phyloP scores from a whole-genome alignment of 2,113 vertebrate genomes.

The Ranitomeya variabilis region DNA sequence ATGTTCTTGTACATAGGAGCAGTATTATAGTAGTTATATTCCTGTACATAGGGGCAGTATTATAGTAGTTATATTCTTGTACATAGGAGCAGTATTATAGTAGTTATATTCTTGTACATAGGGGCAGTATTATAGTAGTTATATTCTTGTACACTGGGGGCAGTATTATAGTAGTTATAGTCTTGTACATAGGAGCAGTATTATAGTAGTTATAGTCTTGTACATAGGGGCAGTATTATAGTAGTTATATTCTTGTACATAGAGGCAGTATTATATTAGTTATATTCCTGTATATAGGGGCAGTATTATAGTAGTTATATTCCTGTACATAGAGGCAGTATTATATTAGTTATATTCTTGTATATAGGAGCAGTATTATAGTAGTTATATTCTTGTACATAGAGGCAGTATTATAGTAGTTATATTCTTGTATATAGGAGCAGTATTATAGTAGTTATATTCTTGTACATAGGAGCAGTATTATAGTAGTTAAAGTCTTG shows the following conservation, averaged over 20 bases:
- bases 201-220: neutral
- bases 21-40: no score
- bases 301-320: constrained; percentile 11
- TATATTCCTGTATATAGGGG: neutral
- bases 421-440: constrained; percentile 5
- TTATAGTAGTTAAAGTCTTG: neutral
- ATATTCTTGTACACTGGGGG: neutral
- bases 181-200: neutral
- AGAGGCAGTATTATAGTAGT: neutral
- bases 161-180: no score
- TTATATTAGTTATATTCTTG: constrained; percentile 13
- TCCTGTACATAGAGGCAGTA: neutral
- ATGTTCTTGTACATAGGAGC: neutral
- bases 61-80: constrained; percentile 14
- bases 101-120: neutral
- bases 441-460: constrained; percentile 1
- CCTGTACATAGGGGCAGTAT: neutral
- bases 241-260: neutral
- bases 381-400: constrained; percentile 13
- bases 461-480: neutral
- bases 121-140: constrained; percentile 11
- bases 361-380: neutral
- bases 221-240: constrained; percentile 5
- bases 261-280: neutral
- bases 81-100: no score